Percentiles rank a stretch among this genome's conserved stretches.
These are phyloP conservation scores for Helicoverpa armigera DNA, from an alignment of 1,140 invertebrate genomes.

Conservation along the genomic window DNA sequence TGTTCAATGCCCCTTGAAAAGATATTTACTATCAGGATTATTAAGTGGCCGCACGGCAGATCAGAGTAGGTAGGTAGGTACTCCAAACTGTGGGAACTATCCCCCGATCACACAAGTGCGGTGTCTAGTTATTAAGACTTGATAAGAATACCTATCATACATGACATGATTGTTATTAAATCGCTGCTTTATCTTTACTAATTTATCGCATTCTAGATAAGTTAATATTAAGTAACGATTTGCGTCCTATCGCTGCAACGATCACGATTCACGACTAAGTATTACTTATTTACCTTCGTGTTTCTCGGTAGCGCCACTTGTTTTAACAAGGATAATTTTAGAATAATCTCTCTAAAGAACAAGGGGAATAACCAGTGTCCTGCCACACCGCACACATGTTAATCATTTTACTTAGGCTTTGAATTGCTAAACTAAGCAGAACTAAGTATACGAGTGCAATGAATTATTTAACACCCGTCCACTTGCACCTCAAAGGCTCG, in stretches of 20 bases:
- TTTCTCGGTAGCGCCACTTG: constrained; percentile 36
- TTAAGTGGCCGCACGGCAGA: too few species aligned
- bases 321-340: constrained; percentile 32
- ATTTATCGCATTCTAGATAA: constrained; percentile 1
- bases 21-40: too few species aligned
- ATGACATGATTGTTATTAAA: constrained; percentile 4
- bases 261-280: background rate
- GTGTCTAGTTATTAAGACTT: too few species aligned
- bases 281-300: constrained; percentile 4
- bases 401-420: constrained; percentile 25
- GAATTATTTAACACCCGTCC: constrained; percentile 30
- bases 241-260: background rate
- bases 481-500: constrained; percentile 1
- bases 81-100: too few species aligned
- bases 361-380: constrained; percentile 30
- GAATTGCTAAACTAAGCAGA: constrained; percentile 19
- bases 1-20: too few species aligned
- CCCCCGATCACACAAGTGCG: too few species aligned
- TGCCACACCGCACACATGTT: background rate
- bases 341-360: background rate
- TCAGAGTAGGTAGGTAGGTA: too few species aligned
- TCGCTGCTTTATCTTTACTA: constrained; percentile 5
- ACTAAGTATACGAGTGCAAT: constrained; percentile 27
- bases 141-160: background rate
- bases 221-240: constrained; percentile 18